A percentile compares a stretch with the other conserved stretches of the same genome.
Evolutionary conservation across 2,888 invertebrate species (phyloP).

Genomic region (Lathronympha strigana): DNA sequence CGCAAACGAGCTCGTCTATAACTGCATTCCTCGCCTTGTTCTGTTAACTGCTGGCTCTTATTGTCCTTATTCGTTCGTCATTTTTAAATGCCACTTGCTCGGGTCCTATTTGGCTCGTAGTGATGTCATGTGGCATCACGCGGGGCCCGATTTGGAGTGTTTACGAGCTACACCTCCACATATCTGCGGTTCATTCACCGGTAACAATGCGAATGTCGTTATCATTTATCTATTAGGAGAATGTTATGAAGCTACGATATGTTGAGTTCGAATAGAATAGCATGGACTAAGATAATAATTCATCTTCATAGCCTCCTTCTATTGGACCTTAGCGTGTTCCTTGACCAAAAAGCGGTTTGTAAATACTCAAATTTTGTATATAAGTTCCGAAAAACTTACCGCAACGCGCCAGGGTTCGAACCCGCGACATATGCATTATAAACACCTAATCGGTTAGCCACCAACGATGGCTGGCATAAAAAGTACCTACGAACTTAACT

Average conservation of each 20-base stretch:
- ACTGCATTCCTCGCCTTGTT: slow-evolving; percentile 73
- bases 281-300: background rate
- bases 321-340: no score
- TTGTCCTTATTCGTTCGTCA: slow-evolving; percentile 67
- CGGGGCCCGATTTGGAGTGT: slow-evolving; percentile 75
- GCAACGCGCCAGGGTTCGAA: no score
- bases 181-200: slow-evolving; percentile 78
- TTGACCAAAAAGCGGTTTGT: no score
- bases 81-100: slow-evolving; percentile 65
- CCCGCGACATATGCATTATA: no score
- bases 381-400: no score
- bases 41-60: slow-evolving; percentile 68
- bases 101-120: slow-evolving; percentile 65
- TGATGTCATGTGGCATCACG: slow-evolving; percentile 78
- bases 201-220: slow-evolving; percentile 66
- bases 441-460: no score
- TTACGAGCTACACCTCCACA: slow-evolving; percentile 81
- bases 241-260: background rate
- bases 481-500: no score
- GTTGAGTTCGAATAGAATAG: background rate
- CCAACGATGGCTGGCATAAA: no score
- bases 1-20: slow-evolving; percentile 78
- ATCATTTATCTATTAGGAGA: slow-evolving; percentile 62
- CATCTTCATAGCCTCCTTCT: no score
- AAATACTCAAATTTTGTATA: no score